These are phyloP conservation scores for Sympetrum striolatum DNA, from an alignment of 2,888 invertebrate species.

Conservation along the genomic window DNA sequence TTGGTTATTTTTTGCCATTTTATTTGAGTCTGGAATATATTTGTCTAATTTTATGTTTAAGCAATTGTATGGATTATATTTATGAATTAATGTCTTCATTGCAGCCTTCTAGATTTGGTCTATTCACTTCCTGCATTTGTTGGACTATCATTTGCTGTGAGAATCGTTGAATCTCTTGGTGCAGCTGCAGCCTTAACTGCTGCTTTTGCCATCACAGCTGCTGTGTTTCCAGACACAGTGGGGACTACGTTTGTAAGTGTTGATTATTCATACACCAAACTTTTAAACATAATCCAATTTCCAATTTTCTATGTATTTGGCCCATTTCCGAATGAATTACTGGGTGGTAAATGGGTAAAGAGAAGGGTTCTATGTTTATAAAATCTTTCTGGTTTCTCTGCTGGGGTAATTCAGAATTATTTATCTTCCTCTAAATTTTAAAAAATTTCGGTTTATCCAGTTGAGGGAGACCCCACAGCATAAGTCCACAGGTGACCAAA, in stretches of 20 bases:
- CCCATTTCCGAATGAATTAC: neutral
- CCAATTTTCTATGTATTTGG: neutral
- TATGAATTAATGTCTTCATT: conserved; percentile 30
- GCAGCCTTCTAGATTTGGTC: conserved; percentile 54
- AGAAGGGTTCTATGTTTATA: too few species aligned
- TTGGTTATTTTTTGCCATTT: too few species aligned
- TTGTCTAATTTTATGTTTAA: too few species aligned
- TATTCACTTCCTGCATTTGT: conserved; percentile 56
- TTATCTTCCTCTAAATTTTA: too few species aligned
- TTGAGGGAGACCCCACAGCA: too few species aligned
- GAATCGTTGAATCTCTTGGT: conserved; percentile 61
- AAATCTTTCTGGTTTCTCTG: too few species aligned
- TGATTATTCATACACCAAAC: neutral
- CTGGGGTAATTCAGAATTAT: too few species aligned
- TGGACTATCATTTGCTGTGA: conserved; percentile 58
- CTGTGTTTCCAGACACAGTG: conserved; percentile 61
- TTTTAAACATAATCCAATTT: neutral
- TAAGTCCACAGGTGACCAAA: too few species aligned
- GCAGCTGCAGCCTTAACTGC: conserved; percentile 58
- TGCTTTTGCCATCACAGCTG: conserved; percentile 61
- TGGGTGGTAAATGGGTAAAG: too few species aligned
- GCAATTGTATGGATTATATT: too few species aligned
- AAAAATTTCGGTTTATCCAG: too few species aligned
- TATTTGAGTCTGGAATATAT: too few species aligned
- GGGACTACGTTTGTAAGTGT: conserved; percentile 62